Percentiles rank a stretch among this genome's conserved stretches.
Conservation (phyloP, 1,140 invertebrate species). For the Agraylea sexmaculata region DNA sequence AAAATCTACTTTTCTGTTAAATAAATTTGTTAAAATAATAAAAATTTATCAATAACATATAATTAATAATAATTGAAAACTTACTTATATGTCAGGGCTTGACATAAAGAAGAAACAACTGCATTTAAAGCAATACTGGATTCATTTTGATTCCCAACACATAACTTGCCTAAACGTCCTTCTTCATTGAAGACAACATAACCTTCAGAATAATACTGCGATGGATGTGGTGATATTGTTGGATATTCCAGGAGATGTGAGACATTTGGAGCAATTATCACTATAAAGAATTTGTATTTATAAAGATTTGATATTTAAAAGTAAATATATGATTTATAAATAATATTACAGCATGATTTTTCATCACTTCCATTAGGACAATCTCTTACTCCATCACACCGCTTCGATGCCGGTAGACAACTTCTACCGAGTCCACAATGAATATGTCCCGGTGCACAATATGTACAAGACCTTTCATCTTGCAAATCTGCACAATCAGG, state of each 20-base stretch:
- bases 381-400: slow-evolving; percentile 71
- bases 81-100: slow-evolving; percentile 62
- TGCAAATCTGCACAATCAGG: slow-evolving; percentile 74
- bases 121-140: slow-evolving; percentile 37
- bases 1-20: slow-evolving; percentile 24
- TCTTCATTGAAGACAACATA: slow-evolving; percentile 75
- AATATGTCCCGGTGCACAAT: slow-evolving; percentile 53
- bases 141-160: slow-evolving; percentile 54
- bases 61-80: slow-evolving; percentile 16
- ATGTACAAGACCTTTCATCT: slow-evolving; percentile 66
- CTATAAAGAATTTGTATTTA: slow-evolving; percentile 32
- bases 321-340: slow-evolving; percentile 9
- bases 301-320: slow-evolving; percentile 5
- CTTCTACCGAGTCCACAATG: slow-evolving; percentile 65
- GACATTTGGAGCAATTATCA: slow-evolving; percentile 59
- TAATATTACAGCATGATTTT: slow-evolving; percentile 64
- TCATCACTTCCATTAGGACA: slow-evolving; percentile 81
- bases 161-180: slow-evolving; percentile 67
- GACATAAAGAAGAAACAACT: slow-evolving; percentile 65
- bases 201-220: slow-evolving; percentile 56
- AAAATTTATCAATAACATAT: neutral
- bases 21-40: slow-evolving; percentile 8
- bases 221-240: slow-evolving; percentile 48
- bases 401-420: slow-evolving; percentile 57
- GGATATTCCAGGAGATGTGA: slow-evolving; percentile 42